A percentile compares a stretch with the other conserved stretches of the same genome.
phyloP scores from a whole-genome alignment of 2,888 invertebrate genomes.

The Dioctria linearis region DNA sequence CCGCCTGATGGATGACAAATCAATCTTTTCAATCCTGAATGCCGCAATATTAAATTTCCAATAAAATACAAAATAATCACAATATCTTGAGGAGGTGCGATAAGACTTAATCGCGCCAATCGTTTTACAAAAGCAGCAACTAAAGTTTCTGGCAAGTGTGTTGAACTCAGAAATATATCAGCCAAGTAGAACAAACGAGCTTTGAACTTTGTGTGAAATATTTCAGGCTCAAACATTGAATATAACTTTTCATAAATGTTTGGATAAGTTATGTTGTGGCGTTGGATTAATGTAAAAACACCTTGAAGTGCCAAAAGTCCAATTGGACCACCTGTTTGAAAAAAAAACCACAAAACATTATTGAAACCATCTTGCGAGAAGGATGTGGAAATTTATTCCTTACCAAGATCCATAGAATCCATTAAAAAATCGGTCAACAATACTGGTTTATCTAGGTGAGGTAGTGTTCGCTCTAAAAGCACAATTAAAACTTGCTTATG shows the following conservation, averaged over 20 bases:
- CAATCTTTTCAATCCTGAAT: constrained; percentile 84
- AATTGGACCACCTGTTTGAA: constrained; percentile 81
- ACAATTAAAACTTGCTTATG: constrained; percentile 86
- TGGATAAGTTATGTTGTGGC: constrained; percentile 95
- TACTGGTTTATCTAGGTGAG: constrained; percentile 85
- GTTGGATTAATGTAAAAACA: constrained; percentile 89
- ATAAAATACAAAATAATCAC: constrained; percentile 85
- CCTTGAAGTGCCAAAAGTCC: constrained; percentile 94
- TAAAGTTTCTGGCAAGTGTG: constrained; percentile 90
- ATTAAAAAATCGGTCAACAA: constrained; percentile 92
- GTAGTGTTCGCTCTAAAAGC: constrained; percentile 86
- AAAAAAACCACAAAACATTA: constrained; percentile 8
- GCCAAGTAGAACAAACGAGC: constrained; percentile 89
- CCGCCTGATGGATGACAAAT: constrained; percentile 73
- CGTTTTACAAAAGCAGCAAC: constrained; percentile 96
- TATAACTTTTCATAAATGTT: constrained; percentile 96
- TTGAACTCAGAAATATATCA: constrained; percentile 93
- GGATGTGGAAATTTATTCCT: constrained; percentile 27
- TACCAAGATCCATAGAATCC: constrained; percentile 87
- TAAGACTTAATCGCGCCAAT: constrained; percentile 85
- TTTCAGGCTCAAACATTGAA: constrained; percentile 91
- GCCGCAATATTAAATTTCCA: constrained; percentile 87
- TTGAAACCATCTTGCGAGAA: background rate
- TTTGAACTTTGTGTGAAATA: constrained; percentile 93
- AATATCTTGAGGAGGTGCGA: constrained; percentile 87